These are phyloP conservation scores for Acanthiza pusilla DNA, from an alignment of 2,797 vertebrate genomes.

Conservation along the genomic window DNA sequence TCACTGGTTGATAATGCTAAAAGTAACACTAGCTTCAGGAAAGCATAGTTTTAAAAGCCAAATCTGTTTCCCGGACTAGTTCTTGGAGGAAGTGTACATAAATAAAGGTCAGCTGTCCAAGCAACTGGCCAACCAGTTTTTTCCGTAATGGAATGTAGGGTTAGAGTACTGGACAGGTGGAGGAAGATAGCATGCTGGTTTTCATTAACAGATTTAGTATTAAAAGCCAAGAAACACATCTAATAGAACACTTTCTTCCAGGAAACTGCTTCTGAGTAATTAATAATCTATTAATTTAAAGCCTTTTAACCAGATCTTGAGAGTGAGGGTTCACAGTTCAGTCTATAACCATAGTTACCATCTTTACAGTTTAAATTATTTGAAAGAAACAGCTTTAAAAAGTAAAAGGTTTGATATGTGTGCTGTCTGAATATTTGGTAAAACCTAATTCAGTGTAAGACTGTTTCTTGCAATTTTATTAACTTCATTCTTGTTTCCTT, in stretches of 20 bases:
- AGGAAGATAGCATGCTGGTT: not conserved
- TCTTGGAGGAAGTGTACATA: not conserved
- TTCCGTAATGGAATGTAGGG: not conserved
- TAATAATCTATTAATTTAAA: not conserved
- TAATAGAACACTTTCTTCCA: not conserved
- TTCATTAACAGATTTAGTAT: not conserved
- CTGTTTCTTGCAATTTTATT: not conserved
- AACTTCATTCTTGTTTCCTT: not conserved
- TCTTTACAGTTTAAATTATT: not conserved
- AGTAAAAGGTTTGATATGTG: not conserved
- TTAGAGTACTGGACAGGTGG: not conserved
- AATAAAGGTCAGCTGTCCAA: not conserved
- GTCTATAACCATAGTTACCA: not conserved
- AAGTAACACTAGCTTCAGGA: not conserved
- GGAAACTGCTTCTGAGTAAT: not conserved
- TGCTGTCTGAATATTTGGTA: not conserved
- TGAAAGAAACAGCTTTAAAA: not conserved
- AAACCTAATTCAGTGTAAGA: not conserved
- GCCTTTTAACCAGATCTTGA: not conserved
- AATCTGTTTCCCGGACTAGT: not conserved
- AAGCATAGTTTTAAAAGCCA: not conserved
- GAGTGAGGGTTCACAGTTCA: not conserved
- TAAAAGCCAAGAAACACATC: not conserved
- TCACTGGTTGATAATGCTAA: not conserved
- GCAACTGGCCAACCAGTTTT: not conserved